Evolutionary conservation across 2,797 vertebrate genomes (phyloP).

Genomic region (Liparis tanakae): DNA sequence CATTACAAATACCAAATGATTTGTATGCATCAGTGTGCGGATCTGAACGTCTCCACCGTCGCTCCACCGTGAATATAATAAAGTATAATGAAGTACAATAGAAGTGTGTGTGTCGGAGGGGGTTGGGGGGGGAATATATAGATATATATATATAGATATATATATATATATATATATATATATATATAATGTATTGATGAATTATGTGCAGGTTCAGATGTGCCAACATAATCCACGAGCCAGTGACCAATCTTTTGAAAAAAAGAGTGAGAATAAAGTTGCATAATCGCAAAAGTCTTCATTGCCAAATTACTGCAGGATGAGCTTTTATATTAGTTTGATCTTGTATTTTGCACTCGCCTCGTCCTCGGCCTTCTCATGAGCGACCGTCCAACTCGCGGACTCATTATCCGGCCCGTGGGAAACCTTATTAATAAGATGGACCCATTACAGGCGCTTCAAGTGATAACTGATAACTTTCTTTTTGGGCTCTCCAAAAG

Average conservation of each 20-base stretch:
- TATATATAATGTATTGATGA: background rate
- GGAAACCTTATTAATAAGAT: constrained; percentile 18
- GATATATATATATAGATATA: too few relatives aligned
- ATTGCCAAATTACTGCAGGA: too few relatives aligned
- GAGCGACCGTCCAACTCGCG: constrained; percentile 5
- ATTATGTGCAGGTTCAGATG: too few relatives aligned
- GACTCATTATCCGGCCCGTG: constrained; percentile 32
- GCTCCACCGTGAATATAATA: background rate
- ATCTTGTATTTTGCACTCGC: background rate
- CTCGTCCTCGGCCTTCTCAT: background rate
- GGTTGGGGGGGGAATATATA: too few relatives aligned
- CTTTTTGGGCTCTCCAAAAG: constrained; percentile 45
- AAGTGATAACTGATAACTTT: constrained; percentile 40
- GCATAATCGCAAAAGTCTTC: background rate
- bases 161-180: too few relatives aligned
- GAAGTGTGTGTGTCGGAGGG: too few relatives aligned
- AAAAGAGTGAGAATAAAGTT: background rate
- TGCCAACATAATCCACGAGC: background rate
- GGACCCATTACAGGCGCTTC: constrained; percentile 11
- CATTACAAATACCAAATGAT: background rate
- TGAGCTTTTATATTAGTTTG: background rate
- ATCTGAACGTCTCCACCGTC: background rate
- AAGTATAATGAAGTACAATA: too few relatives aligned
- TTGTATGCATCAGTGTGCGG: background rate
- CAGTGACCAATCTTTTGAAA: background rate